Conservation (phyloP, 2,888 invertebrate species). For the Leucoptera coffeella region DNA sequence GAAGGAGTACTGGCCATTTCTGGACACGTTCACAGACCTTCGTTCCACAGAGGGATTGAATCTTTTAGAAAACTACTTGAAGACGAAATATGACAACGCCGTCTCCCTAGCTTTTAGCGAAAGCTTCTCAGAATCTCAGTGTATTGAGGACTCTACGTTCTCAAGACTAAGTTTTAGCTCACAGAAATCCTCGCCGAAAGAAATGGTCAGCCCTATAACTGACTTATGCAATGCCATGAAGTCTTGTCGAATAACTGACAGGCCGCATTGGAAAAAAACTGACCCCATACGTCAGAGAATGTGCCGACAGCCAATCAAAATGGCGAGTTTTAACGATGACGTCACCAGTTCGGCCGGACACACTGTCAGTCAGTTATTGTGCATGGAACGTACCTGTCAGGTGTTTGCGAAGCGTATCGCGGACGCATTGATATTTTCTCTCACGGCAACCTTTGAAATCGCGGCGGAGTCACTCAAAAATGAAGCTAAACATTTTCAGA, state of each 20-base stretch:
- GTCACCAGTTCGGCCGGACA: conserved; percentile 17
- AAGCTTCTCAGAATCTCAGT: conserved; percentile 18
- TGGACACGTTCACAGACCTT: conserved; percentile 76
- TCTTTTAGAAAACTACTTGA: conserved; percentile 69
- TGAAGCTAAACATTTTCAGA: conserved; percentile 63
- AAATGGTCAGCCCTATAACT: conserved; percentile 47
- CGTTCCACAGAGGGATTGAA: conserved; percentile 65
- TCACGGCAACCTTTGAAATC: conserved; percentile 48
- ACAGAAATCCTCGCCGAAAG: conserved; percentile 13
- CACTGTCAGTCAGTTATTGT: conserved; percentile 30
- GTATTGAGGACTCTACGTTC: conserved; percentile 21
- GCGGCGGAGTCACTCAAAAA: conserved; percentile 55
- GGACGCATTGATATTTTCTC: conserved; percentile 53
- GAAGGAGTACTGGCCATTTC: conserved; percentile 92
- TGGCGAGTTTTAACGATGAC: conserved; percentile 13
- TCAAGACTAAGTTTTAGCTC: conserved; percentile 24
- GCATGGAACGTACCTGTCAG: conserved; percentile 40
- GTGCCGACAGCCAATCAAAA: conserved; percentile 23
- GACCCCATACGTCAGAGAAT: conserved; percentile 25
- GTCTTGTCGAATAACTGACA: conserved; percentile 43
- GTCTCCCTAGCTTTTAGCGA: conserved; percentile 30
- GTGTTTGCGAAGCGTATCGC: conserved; percentile 68
- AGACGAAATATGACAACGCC: conserved; percentile 40
- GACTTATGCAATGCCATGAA: conserved; percentile 55
- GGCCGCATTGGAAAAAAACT: conserved; percentile 24